Evolutionary conservation across 2,113 vertebrate species (phyloP).

Genomic region (Colinus virginianus): DNA sequence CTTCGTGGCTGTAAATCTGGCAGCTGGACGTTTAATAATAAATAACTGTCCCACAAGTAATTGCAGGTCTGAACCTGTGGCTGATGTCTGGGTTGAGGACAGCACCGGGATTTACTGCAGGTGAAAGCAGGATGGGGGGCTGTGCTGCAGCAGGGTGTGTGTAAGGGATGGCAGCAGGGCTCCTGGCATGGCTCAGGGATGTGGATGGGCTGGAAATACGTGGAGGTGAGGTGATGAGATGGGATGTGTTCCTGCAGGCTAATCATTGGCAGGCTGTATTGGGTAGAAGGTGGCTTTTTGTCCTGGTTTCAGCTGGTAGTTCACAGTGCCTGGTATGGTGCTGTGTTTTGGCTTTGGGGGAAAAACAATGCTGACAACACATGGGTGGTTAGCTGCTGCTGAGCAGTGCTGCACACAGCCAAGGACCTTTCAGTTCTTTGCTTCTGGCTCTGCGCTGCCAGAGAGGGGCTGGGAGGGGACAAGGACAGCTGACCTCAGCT

Average conservation of each 20-base stretch:
- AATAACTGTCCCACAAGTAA: slow-evolving; percentile 23
- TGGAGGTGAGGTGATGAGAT: neutral
- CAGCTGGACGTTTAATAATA: slow-evolving; percentile 32
- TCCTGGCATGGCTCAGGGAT: neutral
- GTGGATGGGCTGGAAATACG: neutral
- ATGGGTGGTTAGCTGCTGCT: too few species aligned
- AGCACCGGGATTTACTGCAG: neutral
- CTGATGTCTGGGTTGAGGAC: neutral
- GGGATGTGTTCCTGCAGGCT: neutral
- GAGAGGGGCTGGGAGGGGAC: too few species aligned
- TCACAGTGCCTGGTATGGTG: too few species aligned
- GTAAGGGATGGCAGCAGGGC: neutral
- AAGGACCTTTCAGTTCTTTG: too few species aligned
- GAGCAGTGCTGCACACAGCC: too few species aligned
- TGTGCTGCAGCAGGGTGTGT: rapidly evolving
- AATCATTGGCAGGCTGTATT: neutral
- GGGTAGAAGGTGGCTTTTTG: neutral
- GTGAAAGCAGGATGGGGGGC: neutral
- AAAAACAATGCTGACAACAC: too few species aligned
- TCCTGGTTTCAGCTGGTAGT: neutral
- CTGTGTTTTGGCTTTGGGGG: too few species aligned
- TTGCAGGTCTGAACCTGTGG: neutral
- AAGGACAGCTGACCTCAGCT: too few species aligned
- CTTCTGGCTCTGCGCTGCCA: too few species aligned
- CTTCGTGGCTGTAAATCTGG: neutral